Evolutionary conservation across 37 sponge, comb jelly and placozoan genomes (phyloP).

Genomic region (Lycopodina hypogea): DNA sequence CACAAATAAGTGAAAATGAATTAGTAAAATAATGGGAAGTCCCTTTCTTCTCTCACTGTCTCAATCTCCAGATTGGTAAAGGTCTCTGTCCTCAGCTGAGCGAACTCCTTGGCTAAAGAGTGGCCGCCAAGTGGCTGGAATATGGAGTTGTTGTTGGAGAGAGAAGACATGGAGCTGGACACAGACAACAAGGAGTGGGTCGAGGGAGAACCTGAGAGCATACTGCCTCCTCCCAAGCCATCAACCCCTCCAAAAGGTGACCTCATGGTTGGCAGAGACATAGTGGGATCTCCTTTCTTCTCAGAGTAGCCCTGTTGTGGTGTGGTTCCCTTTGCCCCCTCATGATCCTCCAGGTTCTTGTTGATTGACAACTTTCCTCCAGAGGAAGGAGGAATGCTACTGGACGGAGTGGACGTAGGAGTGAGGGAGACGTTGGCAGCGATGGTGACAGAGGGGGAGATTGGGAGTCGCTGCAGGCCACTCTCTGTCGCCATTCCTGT

Average conservation of each 20-base stretch:
- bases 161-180: not conserved
- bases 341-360: too few relatives aligned
- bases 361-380: too few relatives aligned
- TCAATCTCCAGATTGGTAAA: slow-evolving; percentile 58
- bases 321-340: too few relatives aligned
- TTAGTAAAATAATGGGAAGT: too few relatives aligned
- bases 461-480: too few relatives aligned
- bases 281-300: not conserved
- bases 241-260: not conserved
- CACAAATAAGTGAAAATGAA: too few relatives aligned
- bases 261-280: not conserved
- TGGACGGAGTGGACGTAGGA: too few relatives aligned
- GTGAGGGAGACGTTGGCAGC: too few relatives aligned
- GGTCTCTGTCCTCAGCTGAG: slow-evolving; percentile 43
- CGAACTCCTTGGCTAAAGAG: slow-evolving; percentile 55
- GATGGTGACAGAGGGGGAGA: too few relatives aligned
- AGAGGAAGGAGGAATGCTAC: too few relatives aligned
- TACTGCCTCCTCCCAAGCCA: too few relatives aligned
- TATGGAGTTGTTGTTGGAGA: not conserved
- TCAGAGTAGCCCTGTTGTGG: not conserved
- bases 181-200: not conserved
- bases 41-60: slow-evolving; percentile 48
- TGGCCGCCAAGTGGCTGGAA: slow-evolving; percentile 17
- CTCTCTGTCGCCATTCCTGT: not conserved
- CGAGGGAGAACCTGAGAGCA: not conserved